phyloP scores from a whole-genome alignment of 2,888 invertebrate species.

The Athripsodes cinereus region DNA sequence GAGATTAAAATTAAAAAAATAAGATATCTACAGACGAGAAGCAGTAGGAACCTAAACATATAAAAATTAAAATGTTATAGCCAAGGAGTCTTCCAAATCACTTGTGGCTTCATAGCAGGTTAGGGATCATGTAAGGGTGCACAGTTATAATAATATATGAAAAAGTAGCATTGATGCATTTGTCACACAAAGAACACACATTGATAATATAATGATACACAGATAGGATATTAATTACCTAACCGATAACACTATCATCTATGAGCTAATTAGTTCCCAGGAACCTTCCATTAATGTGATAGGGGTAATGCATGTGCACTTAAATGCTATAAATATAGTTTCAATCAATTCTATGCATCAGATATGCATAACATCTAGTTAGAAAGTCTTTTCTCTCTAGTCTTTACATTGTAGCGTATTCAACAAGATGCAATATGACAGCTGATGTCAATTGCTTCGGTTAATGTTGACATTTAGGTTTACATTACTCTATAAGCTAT shows the following conservation, averaged over 20 bases:
- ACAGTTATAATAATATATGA: too few relatives aligned
- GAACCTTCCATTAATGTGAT: background rate
- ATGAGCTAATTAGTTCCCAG: background rate
- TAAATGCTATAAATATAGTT: background rate
- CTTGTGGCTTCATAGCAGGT: too few relatives aligned
- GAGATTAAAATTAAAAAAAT: too few relatives aligned
- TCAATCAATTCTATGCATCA: background rate
- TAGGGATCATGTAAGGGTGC: too few relatives aligned
- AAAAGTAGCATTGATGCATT: too few relatives aligned
- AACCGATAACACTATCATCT: background rate
- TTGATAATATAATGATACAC: background rate
- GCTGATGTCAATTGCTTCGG: background rate
- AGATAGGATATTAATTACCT: background rate
- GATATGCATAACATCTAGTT: background rate
- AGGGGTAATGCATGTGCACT: background rate
- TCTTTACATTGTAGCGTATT: background rate
- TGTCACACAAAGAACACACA: too few relatives aligned
- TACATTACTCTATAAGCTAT: background rate
- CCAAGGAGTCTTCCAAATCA: too few relatives aligned
- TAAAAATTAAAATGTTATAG: too few relatives aligned
- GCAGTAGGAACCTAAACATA: too few relatives aligned
- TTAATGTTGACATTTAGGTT: background rate
- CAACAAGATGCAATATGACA: slow-evolving; percentile 2
- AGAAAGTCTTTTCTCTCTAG: background rate
- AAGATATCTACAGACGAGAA: too few relatives aligned